Evolutionary conservation across 2,797 vertebrate species (phyloP).

Genomic region (Rousettus madagascariensis): DNA sequence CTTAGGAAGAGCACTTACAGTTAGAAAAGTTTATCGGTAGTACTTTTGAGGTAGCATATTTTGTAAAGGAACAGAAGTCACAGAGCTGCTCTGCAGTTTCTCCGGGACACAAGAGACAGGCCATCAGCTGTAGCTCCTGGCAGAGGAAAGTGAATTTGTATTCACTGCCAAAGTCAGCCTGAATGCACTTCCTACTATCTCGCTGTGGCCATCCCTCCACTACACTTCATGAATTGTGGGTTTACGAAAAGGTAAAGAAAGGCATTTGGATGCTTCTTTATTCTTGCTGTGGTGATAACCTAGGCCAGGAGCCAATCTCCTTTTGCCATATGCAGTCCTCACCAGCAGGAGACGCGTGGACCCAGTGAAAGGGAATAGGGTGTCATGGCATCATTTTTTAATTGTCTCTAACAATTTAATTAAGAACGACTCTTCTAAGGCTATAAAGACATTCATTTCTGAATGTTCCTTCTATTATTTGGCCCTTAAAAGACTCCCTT

Average conservation of each 20-base stretch:
- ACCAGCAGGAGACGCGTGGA: background rate
- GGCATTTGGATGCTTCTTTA: background rate
- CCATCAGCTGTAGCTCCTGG: constrained; percentile 45
- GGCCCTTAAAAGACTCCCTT: background rate
- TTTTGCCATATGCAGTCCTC: background rate
- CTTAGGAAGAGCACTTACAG: constrained; percentile 65
- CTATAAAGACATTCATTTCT: background rate
- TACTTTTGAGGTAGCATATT: constrained; percentile 84
- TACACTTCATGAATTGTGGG: background rate
- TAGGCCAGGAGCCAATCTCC: background rate
- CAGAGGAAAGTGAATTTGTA: constrained; percentile 58
- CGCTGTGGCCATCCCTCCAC: background rate
- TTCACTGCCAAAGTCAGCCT: background rate
- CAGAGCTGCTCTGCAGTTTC: constrained; percentile 71
- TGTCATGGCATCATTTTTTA: background rate
- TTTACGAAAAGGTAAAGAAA: background rate
- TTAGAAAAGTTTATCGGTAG: constrained; percentile 79
- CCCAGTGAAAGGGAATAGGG: background rate
- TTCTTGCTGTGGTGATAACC: background rate
- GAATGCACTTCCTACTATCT: background rate
- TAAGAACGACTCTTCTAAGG: constrained; percentile 17
- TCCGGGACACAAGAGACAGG: constrained; percentile 70
- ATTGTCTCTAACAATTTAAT: background rate
- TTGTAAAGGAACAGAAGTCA: constrained; percentile 75
- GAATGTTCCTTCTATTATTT: background rate